Evolutionary conservation across 2,113 vertebrate genomes (phyloP).

Genomic region (Pterocles orientalis): DNA sequence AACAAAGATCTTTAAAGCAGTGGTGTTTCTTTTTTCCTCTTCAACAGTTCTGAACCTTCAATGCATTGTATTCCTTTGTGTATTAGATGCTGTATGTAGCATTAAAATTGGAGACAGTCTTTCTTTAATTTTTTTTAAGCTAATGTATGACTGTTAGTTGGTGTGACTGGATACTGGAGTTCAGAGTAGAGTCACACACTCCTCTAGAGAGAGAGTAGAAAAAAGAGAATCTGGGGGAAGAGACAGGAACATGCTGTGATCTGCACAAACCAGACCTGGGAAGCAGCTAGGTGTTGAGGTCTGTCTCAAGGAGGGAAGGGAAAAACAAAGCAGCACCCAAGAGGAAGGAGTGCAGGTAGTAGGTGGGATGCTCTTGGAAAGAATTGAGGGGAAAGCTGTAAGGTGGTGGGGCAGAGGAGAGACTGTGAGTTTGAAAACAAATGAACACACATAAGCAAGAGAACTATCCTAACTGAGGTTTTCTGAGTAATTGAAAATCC

Average conservation of each 20-base stretch:
- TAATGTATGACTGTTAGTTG: neutral
- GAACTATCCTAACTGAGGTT: neutral
- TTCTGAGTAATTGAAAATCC: neutral
- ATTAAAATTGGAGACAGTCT: slow-evolving; percentile 42
- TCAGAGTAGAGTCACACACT: neutral
- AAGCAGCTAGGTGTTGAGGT: neutral
- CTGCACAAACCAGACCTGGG: neutral
- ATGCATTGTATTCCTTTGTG: neutral
- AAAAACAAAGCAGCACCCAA: neutral
- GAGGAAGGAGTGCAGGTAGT: neutral
- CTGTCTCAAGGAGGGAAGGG: neutral
- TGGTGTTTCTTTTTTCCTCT: neutral
- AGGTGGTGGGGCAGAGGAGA: neutral
- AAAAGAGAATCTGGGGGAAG: neutral
- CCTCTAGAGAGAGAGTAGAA: neutral
- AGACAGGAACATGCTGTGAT: neutral
- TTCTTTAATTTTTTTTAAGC: neutral
- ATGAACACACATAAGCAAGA: neutral
- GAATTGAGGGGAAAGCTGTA: neutral
- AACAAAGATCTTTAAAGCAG: neutral
- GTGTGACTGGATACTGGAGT: neutral
- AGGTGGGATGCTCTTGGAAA: neutral
- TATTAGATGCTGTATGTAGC: slow-evolving; percentile 15
- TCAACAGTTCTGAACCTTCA: neutral
- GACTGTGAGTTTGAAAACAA: neutral